Base-by-base conservation (phyloP, 2,797 vertebrate genomes). In the Premnoplex brunnescens region DNA sequence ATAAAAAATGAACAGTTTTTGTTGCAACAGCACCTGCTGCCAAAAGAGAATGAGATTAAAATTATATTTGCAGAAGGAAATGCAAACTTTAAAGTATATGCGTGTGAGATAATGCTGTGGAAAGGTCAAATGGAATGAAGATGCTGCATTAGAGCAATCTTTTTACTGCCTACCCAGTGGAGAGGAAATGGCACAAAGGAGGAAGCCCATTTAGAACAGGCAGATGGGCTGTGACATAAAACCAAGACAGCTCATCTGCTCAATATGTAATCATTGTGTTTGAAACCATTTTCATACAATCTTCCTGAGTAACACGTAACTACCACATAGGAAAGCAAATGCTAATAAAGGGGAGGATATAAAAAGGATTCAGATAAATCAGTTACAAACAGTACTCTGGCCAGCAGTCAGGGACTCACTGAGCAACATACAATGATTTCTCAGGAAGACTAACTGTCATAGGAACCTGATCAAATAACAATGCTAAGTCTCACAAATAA, bases 171-270 rank as follows among this genome's bases (percentile, higher is more conserved):
- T 79, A 27, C 41, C 36, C 0, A 0, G 30, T 21, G 52, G 55
- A 66, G 37, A 75, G 46, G 59, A 66, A 88, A 75, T 17, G 51
- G 54, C 83, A 64, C 1, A 4, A 63, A 51, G 51, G 73, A 86
- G 88, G 90, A 84, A 86, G 69, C 68, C 43, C 30, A 6, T 64
- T 90, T 78, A 26, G 66, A 86, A 52, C 32, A 82, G 77, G 74
- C 88, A 94, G 86, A 89, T 86, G 92, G 93, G 84, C 78, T 91
- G 44, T 79, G 64, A 66, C 32, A 34, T 14, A 39, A 81, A 82
- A 17, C 44, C 0, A 1, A 72, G 58, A 39, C 26, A 56, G 21
- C 21, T 58, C 82, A 72, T 95, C 54, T 84, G 74, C 34, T 93
- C 66, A 28, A n/a, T 28, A 28, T 21, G 77, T 58, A 85, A 93